These are phyloP conservation scores for Crossoptilon crossoptilon DNA, from an alignment of 2,797 vertebrate species.

Conservation along the genomic window DNA sequence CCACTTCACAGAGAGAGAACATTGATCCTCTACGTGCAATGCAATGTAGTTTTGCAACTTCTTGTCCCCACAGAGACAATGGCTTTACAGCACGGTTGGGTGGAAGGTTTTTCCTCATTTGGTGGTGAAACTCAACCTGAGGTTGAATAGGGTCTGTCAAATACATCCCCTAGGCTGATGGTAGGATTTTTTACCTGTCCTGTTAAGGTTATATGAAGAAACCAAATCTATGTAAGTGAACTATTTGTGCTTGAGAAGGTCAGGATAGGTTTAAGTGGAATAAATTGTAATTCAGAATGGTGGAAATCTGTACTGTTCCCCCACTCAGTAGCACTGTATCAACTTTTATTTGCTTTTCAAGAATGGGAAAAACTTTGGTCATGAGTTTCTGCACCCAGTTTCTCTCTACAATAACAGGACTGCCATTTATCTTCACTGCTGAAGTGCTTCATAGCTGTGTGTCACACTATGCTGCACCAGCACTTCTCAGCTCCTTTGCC, in stretches of 20 bases:
- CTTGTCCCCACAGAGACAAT: rapidly evolving
- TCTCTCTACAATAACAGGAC: background rate
- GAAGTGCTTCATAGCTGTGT: background rate
- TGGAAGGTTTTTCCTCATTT: background rate
- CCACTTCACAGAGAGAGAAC: background rate
- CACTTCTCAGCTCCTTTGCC: background rate
- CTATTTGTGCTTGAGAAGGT: background rate
- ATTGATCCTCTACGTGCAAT: rapidly evolving
- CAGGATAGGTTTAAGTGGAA: background rate
- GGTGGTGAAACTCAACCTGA: rapidly evolving
- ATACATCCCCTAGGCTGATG: background rate
- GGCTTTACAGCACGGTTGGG: rapidly evolving
- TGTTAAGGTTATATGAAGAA: background rate
- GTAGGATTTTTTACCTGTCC: background rate
- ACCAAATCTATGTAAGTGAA: background rate
- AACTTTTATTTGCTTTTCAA: background rate
- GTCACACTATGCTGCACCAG: background rate
- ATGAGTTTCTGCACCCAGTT: background rate
- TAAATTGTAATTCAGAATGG: background rate
- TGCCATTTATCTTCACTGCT: rapidly evolving
- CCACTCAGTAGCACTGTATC: background rate
- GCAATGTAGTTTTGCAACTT: background rate
- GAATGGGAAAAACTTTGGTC: background rate
- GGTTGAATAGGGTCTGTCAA: background rate
- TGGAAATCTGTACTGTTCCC: background rate